These are phyloP conservation scores for Oryzaephilus surinamensis DNA, from an alignment of 1,140 invertebrate genomes.

Conservation along the genomic window DNA sequence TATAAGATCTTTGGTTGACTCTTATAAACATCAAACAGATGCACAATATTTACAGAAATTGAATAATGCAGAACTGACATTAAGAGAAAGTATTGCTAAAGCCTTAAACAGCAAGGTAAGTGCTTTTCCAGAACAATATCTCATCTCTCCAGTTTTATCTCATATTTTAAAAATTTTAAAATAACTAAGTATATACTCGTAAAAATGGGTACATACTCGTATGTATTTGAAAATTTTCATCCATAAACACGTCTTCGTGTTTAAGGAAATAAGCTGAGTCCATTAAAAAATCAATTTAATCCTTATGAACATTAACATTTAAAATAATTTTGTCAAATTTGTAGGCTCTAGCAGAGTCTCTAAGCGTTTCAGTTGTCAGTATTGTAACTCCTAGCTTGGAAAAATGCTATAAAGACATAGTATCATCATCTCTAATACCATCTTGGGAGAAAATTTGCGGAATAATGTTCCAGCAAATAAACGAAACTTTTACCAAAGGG, in stretches of 20 bases:
- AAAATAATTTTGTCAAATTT: constrained; percentile 12
- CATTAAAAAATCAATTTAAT: too few relatives aligned
- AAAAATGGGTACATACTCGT: too few relatives aligned
- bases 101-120: constrained; percentile 61
- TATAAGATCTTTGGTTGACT: constrained; percentile 48
- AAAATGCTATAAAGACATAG: constrained; percentile 60
- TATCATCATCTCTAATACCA: constrained; percentile 64
- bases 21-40: constrained; percentile 56
- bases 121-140: constrained; percentile 7
- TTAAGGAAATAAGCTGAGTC: too few relatives aligned
- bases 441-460: constrained; percentile 75
- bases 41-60: constrained; percentile 59
- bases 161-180: too few relatives aligned
- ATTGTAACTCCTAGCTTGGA: constrained; percentile 56
- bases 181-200: too few relatives aligned
- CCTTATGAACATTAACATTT: not conserved
- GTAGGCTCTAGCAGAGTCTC: constrained; percentile 60
- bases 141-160: too few relatives aligned
- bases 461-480: constrained; percentile 78
- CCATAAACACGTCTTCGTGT: too few relatives aligned
- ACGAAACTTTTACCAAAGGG: constrained; percentile 73
- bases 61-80: constrained; percentile 54
- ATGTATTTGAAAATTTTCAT: too few relatives aligned
- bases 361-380: constrained; percentile 55
- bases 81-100: constrained; percentile 71